A percentile compares a stretch with the other conserved stretches of the same genome.
These are phyloP conservation scores for Drosophila robusta DNA, from an alignment of 2,888 invertebrate genomes.

Conservation along the genomic window DNA sequence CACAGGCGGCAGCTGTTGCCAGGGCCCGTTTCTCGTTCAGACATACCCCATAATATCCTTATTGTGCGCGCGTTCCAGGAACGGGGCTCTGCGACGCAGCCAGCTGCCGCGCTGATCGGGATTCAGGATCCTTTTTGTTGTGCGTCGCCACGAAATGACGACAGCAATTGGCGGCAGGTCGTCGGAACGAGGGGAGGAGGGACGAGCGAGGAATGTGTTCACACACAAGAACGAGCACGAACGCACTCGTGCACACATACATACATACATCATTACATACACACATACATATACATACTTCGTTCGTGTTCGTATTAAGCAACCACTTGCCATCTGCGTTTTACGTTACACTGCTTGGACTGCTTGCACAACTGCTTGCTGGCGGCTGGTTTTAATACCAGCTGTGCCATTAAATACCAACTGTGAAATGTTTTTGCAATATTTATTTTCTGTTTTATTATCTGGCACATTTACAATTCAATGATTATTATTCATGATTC, in stretches of 20 bases:
- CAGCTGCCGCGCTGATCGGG: constrained; percentile 48
- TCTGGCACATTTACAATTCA: neutral
- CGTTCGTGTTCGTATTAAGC: neutral
- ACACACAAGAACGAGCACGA: neutral
- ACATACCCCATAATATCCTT: constrained; percentile 18
- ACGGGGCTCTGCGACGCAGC: constrained; percentile 53
- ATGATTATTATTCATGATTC: constrained; percentile 6
- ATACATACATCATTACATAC: neutral
- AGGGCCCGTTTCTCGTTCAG: constrained; percentile 7
- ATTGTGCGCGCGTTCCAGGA: constrained; percentile 44
- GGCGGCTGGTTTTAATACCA: constrained; percentile 9
- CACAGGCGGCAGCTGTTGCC: constrained; percentile 45
- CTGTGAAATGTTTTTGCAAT: constrained; percentile 2
- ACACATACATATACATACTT: neutral
- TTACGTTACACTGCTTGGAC: constrained; percentile 1
- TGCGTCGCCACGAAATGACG: neutral
- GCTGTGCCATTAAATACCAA: constrained; percentile 6
- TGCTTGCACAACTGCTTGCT: constrained; percentile 38
- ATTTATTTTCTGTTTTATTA: neutral
- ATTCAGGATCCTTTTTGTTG: constrained; percentile 40
- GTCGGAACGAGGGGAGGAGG: constrained; percentile 26
- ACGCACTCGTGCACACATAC: neutral
- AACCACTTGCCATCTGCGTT: neutral
- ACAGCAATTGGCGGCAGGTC: constrained; percentile 35
- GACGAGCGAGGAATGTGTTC: neutral